Conservation (phyloP, 2,888 invertebrate species). For the Brachyopa scutellaris region DNA sequence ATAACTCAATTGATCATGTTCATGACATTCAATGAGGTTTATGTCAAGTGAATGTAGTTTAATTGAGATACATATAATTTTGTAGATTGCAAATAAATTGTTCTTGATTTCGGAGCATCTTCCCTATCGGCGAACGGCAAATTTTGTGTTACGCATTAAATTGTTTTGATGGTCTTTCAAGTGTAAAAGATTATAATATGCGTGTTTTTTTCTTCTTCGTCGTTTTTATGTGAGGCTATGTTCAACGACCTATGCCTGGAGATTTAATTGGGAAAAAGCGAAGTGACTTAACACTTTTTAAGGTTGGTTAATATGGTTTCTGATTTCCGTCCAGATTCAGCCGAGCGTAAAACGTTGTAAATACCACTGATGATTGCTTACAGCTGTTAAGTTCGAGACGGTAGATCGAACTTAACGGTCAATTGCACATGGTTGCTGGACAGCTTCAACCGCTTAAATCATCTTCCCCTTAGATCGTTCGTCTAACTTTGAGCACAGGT, state of each 20-base stretch:
- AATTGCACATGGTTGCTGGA: too few relatives aligned
- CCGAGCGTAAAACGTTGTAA: too few relatives aligned
- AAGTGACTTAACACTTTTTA: not conserved
- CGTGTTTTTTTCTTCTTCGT: not conserved
- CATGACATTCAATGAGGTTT: conserved; percentile 64
- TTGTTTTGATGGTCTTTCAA: not conserved
- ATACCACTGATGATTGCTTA: too few relatives aligned
- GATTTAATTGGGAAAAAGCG: not conserved
- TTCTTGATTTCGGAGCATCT: conserved; percentile 12
- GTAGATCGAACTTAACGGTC: too few relatives aligned
- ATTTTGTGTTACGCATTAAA: conserved; percentile 6
- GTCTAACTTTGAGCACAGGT: too few relatives aligned
- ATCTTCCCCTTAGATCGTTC: too few relatives aligned
- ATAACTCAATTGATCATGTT: conserved; percentile 69
- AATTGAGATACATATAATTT: conserved; percentile 46
- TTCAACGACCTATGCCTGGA: not conserved
- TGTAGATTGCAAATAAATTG: conserved; percentile 46
- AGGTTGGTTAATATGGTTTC: not conserved
- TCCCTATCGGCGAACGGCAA: not conserved
- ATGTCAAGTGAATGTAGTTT: conserved; percentile 53
- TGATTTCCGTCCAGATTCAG: too few relatives aligned
- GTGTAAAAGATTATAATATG: not conserved
- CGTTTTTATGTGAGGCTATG: not conserved
- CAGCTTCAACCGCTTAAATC: too few relatives aligned
- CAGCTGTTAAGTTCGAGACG: too few relatives aligned